A percentile compares a stretch with the other conserved stretches of the same genome.
phyloP scores from a whole-genome alignment of 2,888 invertebrate species.

The Metacarcinus magister region DNA sequence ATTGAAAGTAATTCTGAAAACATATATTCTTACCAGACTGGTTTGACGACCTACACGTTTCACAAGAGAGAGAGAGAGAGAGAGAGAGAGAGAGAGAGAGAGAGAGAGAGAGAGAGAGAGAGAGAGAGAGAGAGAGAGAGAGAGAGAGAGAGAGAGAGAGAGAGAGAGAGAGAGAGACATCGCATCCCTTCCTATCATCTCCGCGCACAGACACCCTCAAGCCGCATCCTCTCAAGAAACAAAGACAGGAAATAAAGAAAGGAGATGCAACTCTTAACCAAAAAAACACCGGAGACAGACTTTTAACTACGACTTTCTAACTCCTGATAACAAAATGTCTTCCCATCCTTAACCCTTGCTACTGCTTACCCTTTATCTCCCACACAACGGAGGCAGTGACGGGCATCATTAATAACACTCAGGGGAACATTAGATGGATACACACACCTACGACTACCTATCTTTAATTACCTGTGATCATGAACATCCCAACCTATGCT shows the following conservation, averaged over 20 bases:
- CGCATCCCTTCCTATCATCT: too few relatives aligned
- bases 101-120: too few relatives aligned
- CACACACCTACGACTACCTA: not conserved
- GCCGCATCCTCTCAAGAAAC: too few relatives aligned
- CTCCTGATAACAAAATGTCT: not conserved
- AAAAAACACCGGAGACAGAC: not conserved
- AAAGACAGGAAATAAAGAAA: too few relatives aligned
- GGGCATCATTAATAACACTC: not conserved
- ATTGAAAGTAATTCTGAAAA: not conserved
- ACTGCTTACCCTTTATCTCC: not conserved
- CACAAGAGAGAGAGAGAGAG: too few relatives aligned
- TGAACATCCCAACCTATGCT: conserved; percentile 9
- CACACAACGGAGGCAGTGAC: not conserved
- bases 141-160: too few relatives aligned
- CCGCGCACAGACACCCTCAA: too few relatives aligned
- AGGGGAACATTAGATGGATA: not conserved
- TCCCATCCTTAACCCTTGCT: not conserved
- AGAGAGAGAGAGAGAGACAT: too few relatives aligned
- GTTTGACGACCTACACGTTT: too few relatives aligned
- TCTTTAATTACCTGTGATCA: not conserved
- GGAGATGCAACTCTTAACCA: not conserved
- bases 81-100: too few relatives aligned
- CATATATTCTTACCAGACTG: not conserved
- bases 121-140: too few relatives aligned
- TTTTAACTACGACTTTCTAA: not conserved